Percentiles rank a stretch among this genome's conserved stretches.
Evolutionary conservation across 2,888 invertebrate species (phyloP).

Genomic region (Molorchus minor): DNA sequence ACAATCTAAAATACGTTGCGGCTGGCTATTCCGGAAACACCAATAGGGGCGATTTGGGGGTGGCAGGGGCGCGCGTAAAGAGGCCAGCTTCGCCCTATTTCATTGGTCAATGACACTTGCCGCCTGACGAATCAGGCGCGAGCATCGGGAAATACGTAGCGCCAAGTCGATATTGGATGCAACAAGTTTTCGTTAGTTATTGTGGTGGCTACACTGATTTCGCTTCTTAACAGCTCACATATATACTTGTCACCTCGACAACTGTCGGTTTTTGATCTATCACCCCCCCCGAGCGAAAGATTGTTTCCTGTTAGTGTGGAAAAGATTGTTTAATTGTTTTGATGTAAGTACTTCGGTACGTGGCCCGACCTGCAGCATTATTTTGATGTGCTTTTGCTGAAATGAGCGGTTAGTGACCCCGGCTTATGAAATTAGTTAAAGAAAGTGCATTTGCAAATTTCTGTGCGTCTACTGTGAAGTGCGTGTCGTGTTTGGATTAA

Average conservation of each 20-base stretch:
- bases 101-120: slow-evolving; percentile 56
- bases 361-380: neutral
- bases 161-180: slow-evolving; percentile 55
- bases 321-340: neutral
- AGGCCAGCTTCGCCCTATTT: slow-evolving; percentile 54
- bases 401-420: slow-evolving; percentile 35
- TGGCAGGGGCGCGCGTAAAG: slow-evolving; percentile 49
- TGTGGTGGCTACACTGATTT: slow-evolving; percentile 40
- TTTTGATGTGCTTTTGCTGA: slow-evolving; percentile 19
- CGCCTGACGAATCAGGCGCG: slow-evolving; percentile 50
- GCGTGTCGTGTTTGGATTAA: slow-evolving; percentile 7
- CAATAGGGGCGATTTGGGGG: slow-evolving; percentile 52
- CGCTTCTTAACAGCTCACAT: slow-evolving; percentile 29
- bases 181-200: slow-evolving; percentile 52
- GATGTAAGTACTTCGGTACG: neutral
- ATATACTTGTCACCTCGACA: slow-evolving; percentile 28
- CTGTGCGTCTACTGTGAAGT: slow-evolving; percentile 21
- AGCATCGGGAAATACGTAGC: slow-evolving; percentile 6
- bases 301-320: slow-evolving; percentile 3
- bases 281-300: neutral
- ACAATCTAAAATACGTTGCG: slow-evolving; percentile 51
- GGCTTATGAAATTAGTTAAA: slow-evolving; percentile 38
- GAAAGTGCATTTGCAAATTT: slow-evolving; percentile 29
- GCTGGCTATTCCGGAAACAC: slow-evolving; percentile 57
- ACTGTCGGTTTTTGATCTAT: slow-evolving; percentile 22